Conservation (phyloP, 2,797 vertebrate species). For the Sebastes wilsoni region DNA sequence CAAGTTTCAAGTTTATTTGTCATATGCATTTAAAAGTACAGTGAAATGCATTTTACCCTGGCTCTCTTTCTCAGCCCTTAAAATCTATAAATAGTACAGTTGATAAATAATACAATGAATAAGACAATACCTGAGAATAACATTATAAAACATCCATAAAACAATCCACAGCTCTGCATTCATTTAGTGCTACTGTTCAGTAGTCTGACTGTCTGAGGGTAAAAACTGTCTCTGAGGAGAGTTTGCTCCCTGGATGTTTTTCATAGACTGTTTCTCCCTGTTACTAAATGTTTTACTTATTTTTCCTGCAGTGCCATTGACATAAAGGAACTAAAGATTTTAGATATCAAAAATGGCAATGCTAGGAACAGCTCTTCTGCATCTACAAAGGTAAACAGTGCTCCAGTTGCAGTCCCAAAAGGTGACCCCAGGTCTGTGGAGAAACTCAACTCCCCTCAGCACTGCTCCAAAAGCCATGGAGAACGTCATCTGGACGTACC, state of each 20-base stretch:
- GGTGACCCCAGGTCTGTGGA: conserved; percentile 79
- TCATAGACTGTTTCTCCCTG: not conserved
- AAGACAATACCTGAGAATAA: too few species aligned
- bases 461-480: conserved; percentile 93
- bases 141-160: too few species aligned
- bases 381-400: conserved; percentile 74
- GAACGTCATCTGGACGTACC: conserved; percentile 88
- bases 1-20: too few species aligned
- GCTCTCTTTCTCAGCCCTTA: too few species aligned
- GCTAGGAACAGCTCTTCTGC: conserved; percentile 37
- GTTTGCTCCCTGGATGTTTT: rapidly evolving
- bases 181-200: too few species aligned
- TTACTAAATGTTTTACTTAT: not conserved
- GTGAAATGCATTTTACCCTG: too few species aligned
- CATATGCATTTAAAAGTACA: too few species aligned
- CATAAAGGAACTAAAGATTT: conserved; percentile 96
- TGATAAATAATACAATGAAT: rapidly evolving
- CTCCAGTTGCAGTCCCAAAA: conserved; percentile 88
- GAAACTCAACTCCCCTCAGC: conserved; percentile 81
- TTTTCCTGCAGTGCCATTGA: conserved; percentile 89
- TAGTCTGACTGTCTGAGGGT: too few species aligned
- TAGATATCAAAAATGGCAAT: conserved; percentile 86
- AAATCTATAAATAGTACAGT: too few species aligned
- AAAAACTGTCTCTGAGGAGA: too few species aligned
- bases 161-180: too few species aligned